A percentile compares a stretch with the other conserved stretches of the same genome.
These are phyloP conservation scores for Patiria pectinifera DNA, from an alignment of 53 echinoderm and acorn worm genomes.

Conservation along the genomic window DNA sequence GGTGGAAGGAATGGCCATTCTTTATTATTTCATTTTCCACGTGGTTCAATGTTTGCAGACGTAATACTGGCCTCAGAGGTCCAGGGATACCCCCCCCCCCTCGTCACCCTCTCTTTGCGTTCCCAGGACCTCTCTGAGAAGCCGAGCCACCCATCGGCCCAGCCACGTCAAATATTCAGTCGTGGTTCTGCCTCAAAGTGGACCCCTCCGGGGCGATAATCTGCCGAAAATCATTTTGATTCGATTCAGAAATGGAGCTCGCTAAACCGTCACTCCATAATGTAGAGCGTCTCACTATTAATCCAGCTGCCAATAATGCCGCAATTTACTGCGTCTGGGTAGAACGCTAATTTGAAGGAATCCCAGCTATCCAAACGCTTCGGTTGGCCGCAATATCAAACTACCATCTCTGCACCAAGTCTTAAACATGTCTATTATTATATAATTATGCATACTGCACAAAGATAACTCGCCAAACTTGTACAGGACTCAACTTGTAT, in stretches of 20 bases:
- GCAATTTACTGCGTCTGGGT: background rate
- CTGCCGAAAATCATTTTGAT: background rate
- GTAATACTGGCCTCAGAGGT: background rate
- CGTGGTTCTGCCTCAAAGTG: conserved; percentile 19
- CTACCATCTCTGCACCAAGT: background rate
- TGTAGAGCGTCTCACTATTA: background rate
- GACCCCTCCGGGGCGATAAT: conserved; percentile 20
- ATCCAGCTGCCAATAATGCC: background rate
- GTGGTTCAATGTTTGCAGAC: background rate
- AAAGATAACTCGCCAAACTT: background rate
- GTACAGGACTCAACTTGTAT: background rate
- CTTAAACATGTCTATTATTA: background rate
- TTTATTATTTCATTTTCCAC: background rate
- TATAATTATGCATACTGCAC: background rate
- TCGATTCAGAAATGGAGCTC: conserved; percentile 8
- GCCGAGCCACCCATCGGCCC: conserved; percentile 42
- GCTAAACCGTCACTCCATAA: background rate
- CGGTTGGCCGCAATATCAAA: background rate
- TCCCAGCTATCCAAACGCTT: conserved; percentile 3
- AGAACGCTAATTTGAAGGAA: conserved; percentile 18
- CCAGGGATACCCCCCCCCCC: background rate
- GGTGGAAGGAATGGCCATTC: background rate
- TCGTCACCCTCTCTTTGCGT: background rate
- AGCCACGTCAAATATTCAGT: conserved; percentile 46
- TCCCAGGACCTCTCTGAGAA: background rate